Percentiles rank a stretch among this genome's conserved stretches.
Evolutionary conservation across 2,888 invertebrate species (phyloP).

Genomic region (Sisyra nigra): DNA sequence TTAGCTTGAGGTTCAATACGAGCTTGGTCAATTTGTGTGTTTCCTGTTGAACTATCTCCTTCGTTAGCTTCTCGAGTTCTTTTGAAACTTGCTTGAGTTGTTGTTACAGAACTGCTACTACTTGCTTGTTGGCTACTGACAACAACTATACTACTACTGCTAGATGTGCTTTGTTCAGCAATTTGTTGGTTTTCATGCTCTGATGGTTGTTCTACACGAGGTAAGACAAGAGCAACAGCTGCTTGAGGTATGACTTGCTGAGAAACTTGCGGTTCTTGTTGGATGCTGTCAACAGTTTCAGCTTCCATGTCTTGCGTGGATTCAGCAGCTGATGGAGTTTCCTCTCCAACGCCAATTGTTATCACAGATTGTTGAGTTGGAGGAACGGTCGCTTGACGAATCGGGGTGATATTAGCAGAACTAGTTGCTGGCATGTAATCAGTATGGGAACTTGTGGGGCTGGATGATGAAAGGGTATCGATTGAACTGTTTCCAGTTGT

Average conservation of each 20-base stretch:
- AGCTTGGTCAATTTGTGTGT: slow-evolving; percentile 26
- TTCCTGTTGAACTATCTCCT: slow-evolving; percentile 31
- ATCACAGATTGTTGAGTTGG: slow-evolving; percentile 27
- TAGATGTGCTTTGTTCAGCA: slow-evolving; percentile 19
- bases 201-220: slow-evolving; percentile 49
- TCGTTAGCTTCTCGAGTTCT: slow-evolving; percentile 36
- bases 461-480: slow-evolving; percentile 36
- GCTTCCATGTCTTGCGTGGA: slow-evolving; percentile 38
- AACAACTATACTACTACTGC: slow-evolving; percentile 17
- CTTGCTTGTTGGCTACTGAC: slow-evolving; percentile 28
- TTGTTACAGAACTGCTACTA: slow-evolving; percentile 50
- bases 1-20: slow-evolving; percentile 31
- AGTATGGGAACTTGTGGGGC: slow-evolving; percentile 58
- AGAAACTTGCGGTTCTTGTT: slow-evolving; percentile 17
- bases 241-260: slow-evolving; percentile 30
- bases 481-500: slow-evolving; percentile 25
- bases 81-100: slow-evolving; percentile 45
- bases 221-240: slow-evolving; percentile 54
- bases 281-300: slow-evolving; percentile 24
- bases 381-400: slow-evolving; percentile 50
- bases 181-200: slow-evolving; percentile 21
- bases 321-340: slow-evolving; percentile 22
- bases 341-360: slow-evolving; percentile 10
- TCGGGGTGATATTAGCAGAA: slow-evolving; percentile 40
- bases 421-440: slow-evolving; percentile 80